phyloP scores from a whole-genome alignment of 23 tunicate species.

The Ciona savignyi region DNA sequence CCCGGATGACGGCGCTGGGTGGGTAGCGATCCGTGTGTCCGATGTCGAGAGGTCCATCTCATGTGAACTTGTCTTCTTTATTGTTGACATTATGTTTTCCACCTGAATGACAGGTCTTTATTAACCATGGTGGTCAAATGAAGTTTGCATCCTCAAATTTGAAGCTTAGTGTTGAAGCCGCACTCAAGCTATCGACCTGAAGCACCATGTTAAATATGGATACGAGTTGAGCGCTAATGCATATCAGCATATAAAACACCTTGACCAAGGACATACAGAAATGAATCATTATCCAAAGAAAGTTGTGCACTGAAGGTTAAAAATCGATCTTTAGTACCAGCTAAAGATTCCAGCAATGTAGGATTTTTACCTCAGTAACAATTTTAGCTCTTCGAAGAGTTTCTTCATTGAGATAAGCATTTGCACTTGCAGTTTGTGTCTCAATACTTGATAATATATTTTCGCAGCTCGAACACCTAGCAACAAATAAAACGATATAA shows the following conservation, averaged over 20 bases:
- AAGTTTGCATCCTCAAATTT: too few species aligned
- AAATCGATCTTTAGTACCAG: background rate
- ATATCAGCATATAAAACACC: too few species aligned
- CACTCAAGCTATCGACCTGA: too few species aligned
- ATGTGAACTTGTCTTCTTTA: constrained; percentile 52
- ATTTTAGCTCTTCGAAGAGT: constrained; percentile 30
- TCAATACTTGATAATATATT: constrained; percentile 52
- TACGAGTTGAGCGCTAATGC: too few species aligned
- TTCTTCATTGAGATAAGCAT: constrained; percentile 46
- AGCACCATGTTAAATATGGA: too few species aligned
- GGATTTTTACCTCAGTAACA: constrained; percentile 36
- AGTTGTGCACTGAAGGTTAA: too few species aligned
- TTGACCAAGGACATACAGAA: too few species aligned
- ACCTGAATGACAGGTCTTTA: too few species aligned
- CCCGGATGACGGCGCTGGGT: constrained; percentile 73
- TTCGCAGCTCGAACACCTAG: constrained; percentile 42
- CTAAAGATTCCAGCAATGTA: background rate
- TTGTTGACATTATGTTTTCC: constrained; percentile 47
- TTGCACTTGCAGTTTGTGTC: constrained; percentile 47
- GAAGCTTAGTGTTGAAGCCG: too few species aligned
- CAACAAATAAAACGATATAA: background rate
- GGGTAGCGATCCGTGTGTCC: constrained; percentile 21
- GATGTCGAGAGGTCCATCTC: constrained; percentile 21
- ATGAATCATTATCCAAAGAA: too few species aligned
- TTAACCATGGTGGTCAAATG: background rate